Conservation (phyloP, 2,113 vertebrate genomes). For the Tichodroma muraria region DNA sequence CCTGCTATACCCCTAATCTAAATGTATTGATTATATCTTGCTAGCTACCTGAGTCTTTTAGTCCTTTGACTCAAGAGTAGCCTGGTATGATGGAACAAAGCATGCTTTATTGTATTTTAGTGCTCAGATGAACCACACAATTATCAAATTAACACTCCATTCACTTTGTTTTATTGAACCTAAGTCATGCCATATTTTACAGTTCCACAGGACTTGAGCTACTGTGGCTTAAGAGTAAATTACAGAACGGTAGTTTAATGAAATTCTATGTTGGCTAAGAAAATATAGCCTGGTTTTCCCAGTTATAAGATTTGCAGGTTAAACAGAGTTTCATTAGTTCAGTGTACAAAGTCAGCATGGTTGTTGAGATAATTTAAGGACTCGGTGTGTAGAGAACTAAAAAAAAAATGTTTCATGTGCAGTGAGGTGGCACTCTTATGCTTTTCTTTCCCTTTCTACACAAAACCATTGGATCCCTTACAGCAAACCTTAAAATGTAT, state of each 20-base stretch:
- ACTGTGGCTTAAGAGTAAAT: not conserved
- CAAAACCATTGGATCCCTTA: not conserved
- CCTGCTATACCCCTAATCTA: too few species aligned
- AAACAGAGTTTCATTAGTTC: not conserved
- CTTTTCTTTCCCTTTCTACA: not conserved
- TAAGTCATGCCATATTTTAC: not conserved
- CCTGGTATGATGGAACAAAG: not conserved
- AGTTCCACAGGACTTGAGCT: not conserved
- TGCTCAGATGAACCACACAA: not conserved
- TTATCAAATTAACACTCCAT: conserved; percentile 37
- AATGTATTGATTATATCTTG: too few species aligned
- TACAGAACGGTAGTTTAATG: not conserved
- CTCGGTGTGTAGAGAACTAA: not conserved
- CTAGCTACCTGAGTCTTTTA: too few species aligned
- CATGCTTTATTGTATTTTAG: not conserved
- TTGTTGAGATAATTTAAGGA: not conserved
- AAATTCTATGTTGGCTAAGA: not conserved
- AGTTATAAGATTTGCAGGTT: not conserved
- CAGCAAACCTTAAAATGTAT: not conserved
- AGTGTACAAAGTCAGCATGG: not conserved
- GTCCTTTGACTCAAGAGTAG: too few species aligned
- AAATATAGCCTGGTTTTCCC: not conserved
- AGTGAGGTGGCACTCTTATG: not conserved
- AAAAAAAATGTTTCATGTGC: not conserved
- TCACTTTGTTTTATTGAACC: not conserved